Evolutionary conservation across 2,888 invertebrate genomes (phyloP), one percentile per base, ranked within the genome.

Genomic region (Nowickia ferox): DNA sequence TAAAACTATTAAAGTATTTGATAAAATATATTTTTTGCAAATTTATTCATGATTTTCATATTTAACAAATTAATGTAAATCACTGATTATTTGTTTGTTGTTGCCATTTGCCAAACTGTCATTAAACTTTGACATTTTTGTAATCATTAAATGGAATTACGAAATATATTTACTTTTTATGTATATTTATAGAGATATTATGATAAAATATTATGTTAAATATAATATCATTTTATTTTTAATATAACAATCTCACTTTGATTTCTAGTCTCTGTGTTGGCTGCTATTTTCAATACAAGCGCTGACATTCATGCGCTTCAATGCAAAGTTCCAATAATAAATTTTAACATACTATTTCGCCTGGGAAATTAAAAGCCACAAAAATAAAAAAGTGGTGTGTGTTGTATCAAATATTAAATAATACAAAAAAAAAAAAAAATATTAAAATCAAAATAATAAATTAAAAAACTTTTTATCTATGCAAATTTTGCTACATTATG

Each of bases 331-430:
- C 30, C 30, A 48, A 38, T 68, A 40, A 42, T 68, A 77, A 77
- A 57, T 48, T 57, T 48, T 57, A 48, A 57, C 13, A 59, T 77
- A 59, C 19, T 40, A 55, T 59, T 61, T 61, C 78, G 17, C 51
- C 17, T 69, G 78, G 59, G 78, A 78, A 61, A 78, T 69, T 61
- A 53, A 42, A 61, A 53, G 42, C 69, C 17, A 15, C 59, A 53
- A 1, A 51, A 42, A 59, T 30, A 40, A 61, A 68, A 61, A 30
- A n/a, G n/a, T n/a, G n/a, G 9, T 69, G 2, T 17, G 3, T 30
- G 6, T 30, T 6, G 30, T 6, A 30, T 30, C 30, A 30, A 30
- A 30, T 30, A 30, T 30, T 30, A 30, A 30, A 30, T 30, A 30
- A 30, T 30, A 30, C 30, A 51, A 11, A 17, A 15, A 40, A 51